Percentiles rank a stretch among this genome's conserved stretches.
These are phyloP conservation scores for Corydoras sp. DNA, from an alignment of 2,113 vertebrate species.

Conservation along the genomic window DNA sequence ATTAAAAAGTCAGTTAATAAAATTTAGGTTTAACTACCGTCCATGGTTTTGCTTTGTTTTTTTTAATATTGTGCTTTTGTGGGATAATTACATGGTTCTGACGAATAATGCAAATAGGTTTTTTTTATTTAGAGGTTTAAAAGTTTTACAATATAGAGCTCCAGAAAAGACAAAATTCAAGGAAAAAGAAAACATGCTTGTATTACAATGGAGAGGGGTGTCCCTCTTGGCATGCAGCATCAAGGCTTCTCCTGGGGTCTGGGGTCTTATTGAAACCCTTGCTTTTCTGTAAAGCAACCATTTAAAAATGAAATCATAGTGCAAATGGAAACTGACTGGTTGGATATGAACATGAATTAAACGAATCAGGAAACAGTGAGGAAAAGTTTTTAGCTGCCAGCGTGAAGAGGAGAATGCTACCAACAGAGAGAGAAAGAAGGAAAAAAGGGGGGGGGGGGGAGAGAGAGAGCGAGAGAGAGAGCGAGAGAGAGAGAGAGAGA, in stretches of 20 bases:
- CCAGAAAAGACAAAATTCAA: constrained; percentile 79
- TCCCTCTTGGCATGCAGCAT: constrained; percentile 65
- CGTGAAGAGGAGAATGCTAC: constrained; percentile 30
- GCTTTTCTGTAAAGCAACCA: too few species aligned
- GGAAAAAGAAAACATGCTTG: constrained; percentile 68
- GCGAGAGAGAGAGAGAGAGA: too few species aligned
- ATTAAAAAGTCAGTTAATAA: too few species aligned
- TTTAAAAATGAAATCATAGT: too few species aligned
- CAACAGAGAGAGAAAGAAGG: too few species aligned
- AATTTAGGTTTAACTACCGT: too few species aligned
- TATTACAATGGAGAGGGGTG: constrained; percentile 64
- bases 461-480: too few species aligned
- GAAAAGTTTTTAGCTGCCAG: constrained; percentile 33
- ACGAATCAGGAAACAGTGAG: constrained; percentile 27
- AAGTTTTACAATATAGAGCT: constrained; percentile 82
- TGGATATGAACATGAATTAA: constrained; percentile 45
- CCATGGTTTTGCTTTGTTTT: too few species aligned
- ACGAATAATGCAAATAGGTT: too few species aligned
- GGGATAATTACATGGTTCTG: too few species aligned
- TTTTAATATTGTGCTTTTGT: too few species aligned
- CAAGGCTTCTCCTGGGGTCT: constrained; percentile 66
- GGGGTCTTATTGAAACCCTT: constrained; percentile 23
- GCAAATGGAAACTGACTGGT: too few species aligned
- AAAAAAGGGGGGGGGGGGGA: constrained; percentile 7
- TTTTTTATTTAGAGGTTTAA: constrained; percentile 75